Evolutionary conservation across 2,888 invertebrate species (phyloP), one percentile per base, ranked within the genome.

Genomic region (Limnephilus lunatus): DNA sequence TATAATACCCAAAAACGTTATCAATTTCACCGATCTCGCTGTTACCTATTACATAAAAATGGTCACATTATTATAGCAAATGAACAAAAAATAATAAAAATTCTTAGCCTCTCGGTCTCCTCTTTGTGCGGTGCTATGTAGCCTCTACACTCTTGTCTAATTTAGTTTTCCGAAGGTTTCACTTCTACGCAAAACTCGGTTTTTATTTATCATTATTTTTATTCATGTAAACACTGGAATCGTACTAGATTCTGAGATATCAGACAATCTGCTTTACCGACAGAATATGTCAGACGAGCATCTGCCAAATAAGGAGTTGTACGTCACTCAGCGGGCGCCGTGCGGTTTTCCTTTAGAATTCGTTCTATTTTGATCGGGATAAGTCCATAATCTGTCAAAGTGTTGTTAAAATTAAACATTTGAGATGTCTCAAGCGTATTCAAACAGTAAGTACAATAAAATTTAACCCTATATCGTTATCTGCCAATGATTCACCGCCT

Each of bases 301-400:
- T 92, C 91, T 92, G 91, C 92, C 92, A 92, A 92, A 92, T 91
- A 92, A 91, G 92, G 92, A 91, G 91, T 91, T 92, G 92, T 92
- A 90, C 92, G 92, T 87, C 85, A 85, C 53, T 86, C 44, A 87
- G 81, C 83, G 87, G 89, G 53, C 39, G 85, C 32, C 80, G 91
- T 85, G 85, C 53, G 91, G 92, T 85, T 92, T 89, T 90, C 81
- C 30, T 85, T 85, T 85, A 81, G 90, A 85, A 48, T 92, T 81
- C 68, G 91, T 53, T 87, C 92, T 91, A 92, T 92, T 90, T 91
- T 88, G 87, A 90, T 90, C 92, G 39, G 89, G 35, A 68, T 88
- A 83, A 88, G 88, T 53, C 82, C 89, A 30, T 80, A 92, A 81
- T 80, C 53, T 90, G 85, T 81, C 80, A 81, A 91, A 82, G 83